phyloP scores from a whole-genome alignment of 1,140 invertebrate species.

The Solenopsis fugax region DNA sequence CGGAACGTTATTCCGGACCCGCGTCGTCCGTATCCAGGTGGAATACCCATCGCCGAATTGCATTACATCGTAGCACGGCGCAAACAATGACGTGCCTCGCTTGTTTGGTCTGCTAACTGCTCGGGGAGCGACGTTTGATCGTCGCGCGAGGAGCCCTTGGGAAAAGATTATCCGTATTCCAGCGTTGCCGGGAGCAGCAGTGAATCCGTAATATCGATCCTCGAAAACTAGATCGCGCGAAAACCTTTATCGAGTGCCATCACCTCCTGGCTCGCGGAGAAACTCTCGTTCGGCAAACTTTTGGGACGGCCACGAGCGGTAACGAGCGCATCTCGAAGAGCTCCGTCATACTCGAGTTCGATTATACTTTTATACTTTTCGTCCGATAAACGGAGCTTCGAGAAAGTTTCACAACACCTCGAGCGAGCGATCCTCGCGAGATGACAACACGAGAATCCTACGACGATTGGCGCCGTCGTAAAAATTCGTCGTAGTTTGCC shows the following conservation, averaged over 20 bases:
- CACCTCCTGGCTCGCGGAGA: not conserved
- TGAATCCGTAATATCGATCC: conserved; percentile 40
- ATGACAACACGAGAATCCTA: not conserved
- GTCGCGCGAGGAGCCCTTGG: conserved; percentile 37
- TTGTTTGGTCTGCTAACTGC: conserved; percentile 71
- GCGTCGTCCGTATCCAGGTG: conserved; percentile 35
- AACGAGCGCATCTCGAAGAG: conserved; percentile 20
- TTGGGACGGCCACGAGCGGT: conserved; percentile 11
- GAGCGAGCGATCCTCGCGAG: conserved; percentile 7
- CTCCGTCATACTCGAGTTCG: conserved; percentile 7
- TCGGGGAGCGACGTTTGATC: conserved; percentile 63
- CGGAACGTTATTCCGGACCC: conserved; percentile 48
- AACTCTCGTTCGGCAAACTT: conserved; percentile 16
- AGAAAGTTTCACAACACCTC: not conserved
- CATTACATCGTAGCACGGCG: conserved; percentile 61
- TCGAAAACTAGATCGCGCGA: conserved; percentile 1
- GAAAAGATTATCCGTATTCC: conserved; percentile 55
- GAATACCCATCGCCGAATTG: conserved; percentile 59
- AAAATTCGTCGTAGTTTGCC: conserved; percentile 33
- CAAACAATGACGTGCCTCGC: conserved; percentile 70
- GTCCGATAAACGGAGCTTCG: conserved; percentile 22
- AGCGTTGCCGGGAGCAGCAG: not conserved
- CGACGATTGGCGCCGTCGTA: conserved; percentile 5
- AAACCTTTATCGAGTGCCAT: conserved; percentile 34
- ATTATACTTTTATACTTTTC: conserved; percentile 49